phyloP scores from a whole-genome alignment of 2,797 vertebrate species.

The Galaxias olidus region DNA sequence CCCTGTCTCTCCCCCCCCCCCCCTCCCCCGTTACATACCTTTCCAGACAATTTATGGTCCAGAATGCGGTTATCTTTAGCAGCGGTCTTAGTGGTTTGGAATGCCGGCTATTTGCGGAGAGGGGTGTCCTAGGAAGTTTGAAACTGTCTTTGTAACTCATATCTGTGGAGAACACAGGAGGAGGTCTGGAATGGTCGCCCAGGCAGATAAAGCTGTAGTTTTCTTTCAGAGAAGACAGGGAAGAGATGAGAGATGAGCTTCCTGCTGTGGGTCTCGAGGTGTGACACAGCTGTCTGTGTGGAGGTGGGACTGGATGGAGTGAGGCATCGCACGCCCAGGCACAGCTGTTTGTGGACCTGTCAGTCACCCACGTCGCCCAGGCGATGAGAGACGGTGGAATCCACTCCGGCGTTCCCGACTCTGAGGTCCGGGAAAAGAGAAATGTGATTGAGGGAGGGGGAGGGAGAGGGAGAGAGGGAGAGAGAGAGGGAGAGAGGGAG shows the following conservation, averaged over 20 bases:
- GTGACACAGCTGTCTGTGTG: constrained; percentile 22
- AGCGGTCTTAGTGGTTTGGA: constrained; percentile 25
- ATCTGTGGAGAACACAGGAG: constrained; percentile 13
- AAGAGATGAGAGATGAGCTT: background rate
- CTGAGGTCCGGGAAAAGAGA: background rate
- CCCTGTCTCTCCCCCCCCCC: too few relatives aligned
- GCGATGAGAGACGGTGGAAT: constrained; percentile 20
- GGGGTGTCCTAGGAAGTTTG: constrained; percentile 21
- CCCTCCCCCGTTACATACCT: background rate
- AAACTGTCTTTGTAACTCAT: constrained; percentile 42
- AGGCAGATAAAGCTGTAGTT: background rate
- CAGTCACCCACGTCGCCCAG: constrained; percentile 24
- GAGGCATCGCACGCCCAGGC: constrained; percentile 28
- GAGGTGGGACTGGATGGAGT: background rate
- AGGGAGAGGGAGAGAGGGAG: background rate
- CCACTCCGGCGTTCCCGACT: constrained; percentile 9
- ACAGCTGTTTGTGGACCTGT: constrained; percentile 33
- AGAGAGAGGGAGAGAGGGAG: too few relatives aligned
- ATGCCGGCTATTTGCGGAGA: constrained; percentile 27
- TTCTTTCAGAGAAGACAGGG: background rate
- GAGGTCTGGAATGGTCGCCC: too few relatives aligned
- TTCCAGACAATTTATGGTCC: constrained; percentile 13
- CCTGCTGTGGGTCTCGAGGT: too few relatives aligned
- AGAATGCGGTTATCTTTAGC: constrained; percentile 26
- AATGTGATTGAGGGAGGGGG: background rate